Evolutionary conservation across 2,113 vertebrate genomes (phyloP).

Genomic region (Channa maculata): DNA sequence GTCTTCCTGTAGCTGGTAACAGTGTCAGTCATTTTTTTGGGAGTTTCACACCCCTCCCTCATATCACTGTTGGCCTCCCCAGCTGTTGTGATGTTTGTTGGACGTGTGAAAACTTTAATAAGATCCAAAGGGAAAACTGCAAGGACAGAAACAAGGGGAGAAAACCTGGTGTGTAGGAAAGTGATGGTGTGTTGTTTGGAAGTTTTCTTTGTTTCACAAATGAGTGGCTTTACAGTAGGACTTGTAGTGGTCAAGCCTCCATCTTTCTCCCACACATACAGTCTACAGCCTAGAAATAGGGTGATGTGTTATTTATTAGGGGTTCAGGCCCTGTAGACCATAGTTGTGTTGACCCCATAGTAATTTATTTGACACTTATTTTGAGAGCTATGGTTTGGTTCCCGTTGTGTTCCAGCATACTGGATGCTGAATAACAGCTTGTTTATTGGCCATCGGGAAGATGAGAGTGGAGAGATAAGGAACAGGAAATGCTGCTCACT

Average conservation of each 20-base stretch:
- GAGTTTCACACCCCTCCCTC: background rate
- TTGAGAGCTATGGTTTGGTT: constrained; percentile 1
- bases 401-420: background rate
- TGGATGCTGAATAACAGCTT: constrained; percentile 13
- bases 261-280: no score
- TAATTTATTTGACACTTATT: background rate
- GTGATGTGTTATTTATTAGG: background rate
- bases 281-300: background rate
- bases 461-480: background rate
- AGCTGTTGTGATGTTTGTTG: constrained; percentile 38
- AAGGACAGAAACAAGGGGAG: constrained; percentile 9
- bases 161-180: background rate
- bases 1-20: background rate
- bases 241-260: no score
- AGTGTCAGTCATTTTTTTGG: background rate
- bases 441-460: constrained; percentile 50
- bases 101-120: constrained; percentile 32
- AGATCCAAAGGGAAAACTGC: constrained; percentile 36
- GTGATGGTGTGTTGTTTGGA: background rate
- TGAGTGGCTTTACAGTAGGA: no score
- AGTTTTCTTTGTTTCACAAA: background rate
- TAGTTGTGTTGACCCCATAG: background rate
- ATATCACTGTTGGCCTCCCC: constrained; percentile 4
- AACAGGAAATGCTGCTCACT: constrained; percentile 19
- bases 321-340: background rate